Evolutionary conservation across 2,797 vertebrate species (phyloP), one percentile per base, ranked within the genome.

Genomic region (Amphiprion clarkii): DNA sequence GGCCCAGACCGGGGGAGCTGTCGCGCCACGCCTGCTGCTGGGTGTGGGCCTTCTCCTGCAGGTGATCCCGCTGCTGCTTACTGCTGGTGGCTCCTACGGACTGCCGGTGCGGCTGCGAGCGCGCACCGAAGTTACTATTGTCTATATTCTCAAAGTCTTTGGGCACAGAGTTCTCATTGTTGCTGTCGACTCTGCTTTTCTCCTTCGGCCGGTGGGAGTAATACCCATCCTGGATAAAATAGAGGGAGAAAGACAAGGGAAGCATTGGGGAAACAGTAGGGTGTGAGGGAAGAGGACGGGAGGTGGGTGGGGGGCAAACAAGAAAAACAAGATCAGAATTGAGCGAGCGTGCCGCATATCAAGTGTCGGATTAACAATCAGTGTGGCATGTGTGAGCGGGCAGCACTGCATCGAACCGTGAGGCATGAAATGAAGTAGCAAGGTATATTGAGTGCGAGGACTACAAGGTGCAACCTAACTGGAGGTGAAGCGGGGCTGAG

Each of bases 61-160:
- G 87, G 31, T 92, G 93, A 70, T 96, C 96, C 82, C 95, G 96
- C 87, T 95, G 95, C 81, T 95, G 95, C 81, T 95, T 96, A 21
- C 93, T 84, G 71, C 88, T 71, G 13, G 85, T 71, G 56, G 88
- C 89, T 6, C 93, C 86, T 2, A 81, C 82, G 36, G 95, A 91
- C 84, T 93, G 95, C 57, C 95, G 96, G 86, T 97, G 97, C 23
- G 96, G 95, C 82, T 97, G 97, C 5, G 96, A 95, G 75, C 97
- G 96, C 0, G 97, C 96, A 16, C 94, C 97, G 54, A 98, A 99
- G 94, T 99, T 99, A 90, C 98, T 99, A 83, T 98, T 99, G 94
- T 99, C 98, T 66, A 99, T 95, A 51, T 96, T 99, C 89, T 99
- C 98, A 85, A 99, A 99, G 90, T 99, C 98, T 93, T 98, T 99